phyloP scores from a whole-genome alignment of 2,888 invertebrate genomes.

The Tetragnatha montana region DNA sequence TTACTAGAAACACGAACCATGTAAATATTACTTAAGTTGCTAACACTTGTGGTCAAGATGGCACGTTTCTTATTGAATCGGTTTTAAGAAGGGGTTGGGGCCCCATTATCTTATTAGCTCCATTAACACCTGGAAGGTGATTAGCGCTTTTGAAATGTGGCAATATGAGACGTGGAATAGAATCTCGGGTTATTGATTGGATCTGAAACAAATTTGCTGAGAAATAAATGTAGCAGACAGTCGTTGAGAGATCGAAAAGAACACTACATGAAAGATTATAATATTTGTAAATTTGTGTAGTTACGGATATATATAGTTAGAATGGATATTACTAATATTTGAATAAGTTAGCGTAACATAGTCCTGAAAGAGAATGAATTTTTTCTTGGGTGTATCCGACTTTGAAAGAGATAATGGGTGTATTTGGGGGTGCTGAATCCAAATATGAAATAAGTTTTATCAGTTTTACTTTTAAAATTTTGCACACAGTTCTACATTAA shows the following conservation, averaged over 20 bases:
- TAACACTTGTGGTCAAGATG: slow-evolving; percentile 8
- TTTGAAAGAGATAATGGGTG: no score
- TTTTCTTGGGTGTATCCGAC: no score
- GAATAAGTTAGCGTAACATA: no score
- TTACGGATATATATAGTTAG: no score
- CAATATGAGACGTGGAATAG: neutral
- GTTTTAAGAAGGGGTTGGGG: neutral
- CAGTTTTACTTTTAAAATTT: no score
- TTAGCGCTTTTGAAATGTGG: neutral
- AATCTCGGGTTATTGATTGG: neutral
- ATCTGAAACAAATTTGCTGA: neutral
- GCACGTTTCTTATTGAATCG: neutral
- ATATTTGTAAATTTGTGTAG: no score
- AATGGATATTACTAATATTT: no score
- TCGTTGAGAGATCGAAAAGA: neutral
- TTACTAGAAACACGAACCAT: slow-evolving; percentile 7
- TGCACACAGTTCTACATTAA: no score
- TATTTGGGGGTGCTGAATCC: no score
- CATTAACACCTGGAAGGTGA: neutral
- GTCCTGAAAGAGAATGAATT: no score
- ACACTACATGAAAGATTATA: no score
- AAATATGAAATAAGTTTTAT: no score
- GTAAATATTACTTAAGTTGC: slow-evolving; percentile 32
- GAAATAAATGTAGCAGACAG: neutral
- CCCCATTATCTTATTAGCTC: neutral